Percentiles rank a stretch among this genome's conserved stretches.
Conservation (phyloP, 2,113 vertebrate species). For the Uria lomvia region DNA sequence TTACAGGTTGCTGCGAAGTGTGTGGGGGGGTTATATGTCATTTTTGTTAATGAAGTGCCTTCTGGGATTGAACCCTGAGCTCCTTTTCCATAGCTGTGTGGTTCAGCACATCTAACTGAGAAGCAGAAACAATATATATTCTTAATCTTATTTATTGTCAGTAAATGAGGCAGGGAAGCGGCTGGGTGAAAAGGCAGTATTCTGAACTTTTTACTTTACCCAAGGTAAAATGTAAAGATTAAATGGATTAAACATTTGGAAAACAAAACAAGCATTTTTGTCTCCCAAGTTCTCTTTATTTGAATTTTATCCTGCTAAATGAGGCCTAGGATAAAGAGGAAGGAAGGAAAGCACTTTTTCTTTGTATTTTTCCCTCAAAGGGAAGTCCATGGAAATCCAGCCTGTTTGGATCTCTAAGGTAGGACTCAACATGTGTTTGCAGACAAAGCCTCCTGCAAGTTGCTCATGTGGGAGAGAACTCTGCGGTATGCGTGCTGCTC, state of each 20-base stretch:
- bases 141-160: background rate
- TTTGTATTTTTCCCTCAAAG: background rate
- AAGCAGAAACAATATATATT: conserved; percentile 13
- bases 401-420: background rate
- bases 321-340: background rate
- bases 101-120: background rate
- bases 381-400: background rate
- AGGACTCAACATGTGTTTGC: background rate
- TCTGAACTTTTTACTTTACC: background rate
- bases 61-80: conserved; percentile 19
- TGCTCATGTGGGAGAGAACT: background rate
- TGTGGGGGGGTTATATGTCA: conserved; percentile 3
- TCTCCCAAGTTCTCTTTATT: background rate
- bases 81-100: background rate
- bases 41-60: conserved; percentile 47
- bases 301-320: background rate
- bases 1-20: conserved; percentile 50
- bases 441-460: background rate
- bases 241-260: background rate
- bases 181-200: background rate
- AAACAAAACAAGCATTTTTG: background rate
- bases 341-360: background rate
- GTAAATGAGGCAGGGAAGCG: background rate
- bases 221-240: background rate
- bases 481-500: background rate